phyloP scores from a whole-genome alignment of 1,140 invertebrate genomes.

The Palaemon carinicauda region DNA sequence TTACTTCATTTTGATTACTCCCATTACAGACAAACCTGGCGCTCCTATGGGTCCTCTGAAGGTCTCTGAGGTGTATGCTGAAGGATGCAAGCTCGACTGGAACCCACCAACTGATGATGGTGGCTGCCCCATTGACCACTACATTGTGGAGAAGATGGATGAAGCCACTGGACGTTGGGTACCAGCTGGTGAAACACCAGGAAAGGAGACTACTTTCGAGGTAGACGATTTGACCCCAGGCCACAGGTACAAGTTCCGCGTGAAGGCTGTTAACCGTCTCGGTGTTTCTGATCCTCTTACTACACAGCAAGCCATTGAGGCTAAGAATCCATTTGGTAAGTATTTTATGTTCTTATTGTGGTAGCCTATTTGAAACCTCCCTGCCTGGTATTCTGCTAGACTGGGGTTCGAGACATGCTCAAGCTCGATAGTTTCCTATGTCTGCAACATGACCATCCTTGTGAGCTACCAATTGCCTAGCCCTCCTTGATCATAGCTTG shows the following conservation, averaged over 20 bases:
- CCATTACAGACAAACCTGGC: conserved; percentile 78
- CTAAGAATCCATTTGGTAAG: conserved; percentile 96
- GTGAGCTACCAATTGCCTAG: no score
- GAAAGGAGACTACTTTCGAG: conserved; percentile 76
- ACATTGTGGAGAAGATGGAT: conserved; percentile 94
- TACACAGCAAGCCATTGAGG: conserved; percentile 87
- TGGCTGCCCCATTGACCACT: conserved; percentile 87
- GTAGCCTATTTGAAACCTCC: no score
- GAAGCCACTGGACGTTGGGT: conserved; percentile 92
- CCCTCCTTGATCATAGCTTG: no score
- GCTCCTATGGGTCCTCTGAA: conserved; percentile 92
- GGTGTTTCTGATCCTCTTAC: conserved; percentile 94
- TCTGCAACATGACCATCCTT: no score
- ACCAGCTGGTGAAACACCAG: conserved; percentile 86
- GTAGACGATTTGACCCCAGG: conserved; percentile 84
- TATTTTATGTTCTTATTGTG: no score
- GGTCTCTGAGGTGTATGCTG: conserved; percentile 83
- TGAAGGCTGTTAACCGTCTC: conserved; percentile 93
- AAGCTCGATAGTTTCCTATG: no score
- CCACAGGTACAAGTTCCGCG: conserved; percentile 96
- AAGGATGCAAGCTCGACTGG: conserved; percentile 87
- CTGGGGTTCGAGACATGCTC: no score
- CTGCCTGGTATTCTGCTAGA: no score
- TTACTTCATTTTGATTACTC: not conserved
- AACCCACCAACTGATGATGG: conserved; percentile 90